These are phyloP conservation scores for Neocrepidodera transversa DNA, from an alignment of 2,888 invertebrate genomes.

Conservation along the genomic window DNA sequence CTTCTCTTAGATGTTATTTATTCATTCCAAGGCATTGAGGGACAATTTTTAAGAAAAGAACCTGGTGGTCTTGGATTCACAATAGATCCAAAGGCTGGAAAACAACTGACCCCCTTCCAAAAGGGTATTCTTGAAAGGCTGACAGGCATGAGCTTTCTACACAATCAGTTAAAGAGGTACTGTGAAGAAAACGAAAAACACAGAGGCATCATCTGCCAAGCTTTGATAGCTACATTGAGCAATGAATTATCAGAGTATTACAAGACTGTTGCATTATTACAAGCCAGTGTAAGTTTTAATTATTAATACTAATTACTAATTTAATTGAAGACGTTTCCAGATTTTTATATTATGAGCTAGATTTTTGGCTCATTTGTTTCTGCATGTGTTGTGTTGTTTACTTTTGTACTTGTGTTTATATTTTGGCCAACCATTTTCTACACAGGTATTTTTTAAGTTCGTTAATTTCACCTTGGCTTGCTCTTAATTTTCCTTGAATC, in stretches of 20 bases:
- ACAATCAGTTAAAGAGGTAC: constrained; percentile 81
- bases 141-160: constrained; percentile 81
- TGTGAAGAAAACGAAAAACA: constrained; percentile 75
- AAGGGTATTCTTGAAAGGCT: constrained; percentile 74
- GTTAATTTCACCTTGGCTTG: too few relatives aligned
- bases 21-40: constrained; percentile 88
- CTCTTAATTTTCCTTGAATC: too few relatives aligned
- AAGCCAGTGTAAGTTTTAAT: constrained; percentile 74
- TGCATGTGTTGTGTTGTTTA: too few relatives aligned
- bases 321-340: too few relatives aligned
- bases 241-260: constrained; percentile 89
- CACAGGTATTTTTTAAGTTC: too few relatives aligned
- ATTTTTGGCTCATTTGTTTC: too few relatives aligned
- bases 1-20: constrained; percentile 62
- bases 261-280: constrained; percentile 84
- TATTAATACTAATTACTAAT: too few relatives aligned
- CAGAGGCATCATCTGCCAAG: constrained; percentile 80
- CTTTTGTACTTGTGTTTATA: too few relatives aligned
- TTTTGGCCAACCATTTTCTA: too few relatives aligned
- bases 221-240: constrained; percentile 83
- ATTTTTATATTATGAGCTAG: too few relatives aligned
- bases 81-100: constrained; percentile 65
- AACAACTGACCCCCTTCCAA: constrained; percentile 64
- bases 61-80: constrained; percentile 68
- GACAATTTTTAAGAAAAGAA: constrained; percentile 75